Percentiles rank a stretch among this genome's conserved stretches.
phyloP scores from a whole-genome alignment of 2,797 vertebrate species.

The Epinephelus awoara region DNA sequence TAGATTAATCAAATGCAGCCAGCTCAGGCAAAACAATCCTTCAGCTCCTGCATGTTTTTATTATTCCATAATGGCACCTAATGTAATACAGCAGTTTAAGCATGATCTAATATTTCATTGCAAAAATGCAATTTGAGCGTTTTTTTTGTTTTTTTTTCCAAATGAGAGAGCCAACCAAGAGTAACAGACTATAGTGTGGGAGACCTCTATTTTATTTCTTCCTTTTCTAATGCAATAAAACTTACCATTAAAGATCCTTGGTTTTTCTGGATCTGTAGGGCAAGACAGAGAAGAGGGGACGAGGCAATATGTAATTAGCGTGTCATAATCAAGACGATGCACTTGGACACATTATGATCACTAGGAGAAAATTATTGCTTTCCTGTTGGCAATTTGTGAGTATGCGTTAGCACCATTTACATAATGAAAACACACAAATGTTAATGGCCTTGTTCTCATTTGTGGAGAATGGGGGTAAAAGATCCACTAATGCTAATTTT shows the following conservation, averaged over 20 bases:
- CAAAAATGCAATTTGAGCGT: slow-evolving; percentile 94
- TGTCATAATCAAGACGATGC: slow-evolving; percentile 99
- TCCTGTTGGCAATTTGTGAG: slow-evolving; percentile 99
- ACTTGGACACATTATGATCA: slow-evolving; percentile 99
- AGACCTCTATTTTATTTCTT: slow-evolving; percentile 73
- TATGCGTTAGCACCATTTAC: slow-evolving; percentile 99
- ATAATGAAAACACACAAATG: slow-evolving; percentile 99
- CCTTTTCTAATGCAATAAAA: slow-evolving; percentile 89
- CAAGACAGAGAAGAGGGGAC: slow-evolving; percentile 73
- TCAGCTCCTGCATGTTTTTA: slow-evolving; percentile 91
- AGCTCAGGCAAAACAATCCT: slow-evolving; percentile 91
- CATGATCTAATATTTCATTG: slow-evolving; percentile 90
- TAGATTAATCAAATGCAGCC: slow-evolving; percentile 97
- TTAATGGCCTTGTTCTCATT: slow-evolving; percentile 99
- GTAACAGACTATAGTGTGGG: slow-evolving; percentile 89
- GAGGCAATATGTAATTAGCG: slow-evolving; percentile 99
- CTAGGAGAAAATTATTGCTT: slow-evolving; percentile 98
- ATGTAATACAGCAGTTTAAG: slow-evolving; percentile 97
- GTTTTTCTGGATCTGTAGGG: slow-evolving; percentile 99
- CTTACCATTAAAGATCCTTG: slow-evolving; percentile 99
- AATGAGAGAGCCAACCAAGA: slow-evolving; percentile 94
- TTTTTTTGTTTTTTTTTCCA: slow-evolving; percentile 86
- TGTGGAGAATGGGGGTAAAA: slow-evolving; percentile 95
- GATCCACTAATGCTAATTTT: slow-evolving; percentile 96
- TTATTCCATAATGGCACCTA: slow-evolving; percentile 97